Evolutionary conservation across 1,140 invertebrate genomes (phyloP).

Genomic region (Trypoxylus dichotomus): DNA sequence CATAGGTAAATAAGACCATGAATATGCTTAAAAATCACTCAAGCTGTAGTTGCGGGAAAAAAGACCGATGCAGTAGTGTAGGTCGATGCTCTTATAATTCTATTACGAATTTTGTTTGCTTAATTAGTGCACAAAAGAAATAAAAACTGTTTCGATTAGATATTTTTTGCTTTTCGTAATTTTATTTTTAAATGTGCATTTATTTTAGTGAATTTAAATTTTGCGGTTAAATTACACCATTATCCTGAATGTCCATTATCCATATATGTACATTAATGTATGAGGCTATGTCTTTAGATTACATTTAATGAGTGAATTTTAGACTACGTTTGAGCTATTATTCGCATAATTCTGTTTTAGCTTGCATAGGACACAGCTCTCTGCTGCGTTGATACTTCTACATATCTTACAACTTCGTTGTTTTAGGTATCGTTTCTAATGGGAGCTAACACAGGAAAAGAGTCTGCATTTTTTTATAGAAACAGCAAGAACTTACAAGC

Average conservation of each 20-base stretch:
- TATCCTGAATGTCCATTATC: background rate
- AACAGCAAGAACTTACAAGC: too few relatives aligned
- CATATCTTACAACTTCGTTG: too few relatives aligned
- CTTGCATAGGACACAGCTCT: too few relatives aligned
- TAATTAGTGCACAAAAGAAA: constrained; percentile 24
- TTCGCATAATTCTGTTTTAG: too few relatives aligned
- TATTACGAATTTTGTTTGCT: constrained; percentile 14
- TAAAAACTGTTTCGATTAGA: background rate
- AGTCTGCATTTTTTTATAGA: too few relatives aligned
- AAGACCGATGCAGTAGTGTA: constrained; percentile 2
- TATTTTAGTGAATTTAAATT: background rate
- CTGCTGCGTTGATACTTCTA: too few relatives aligned
- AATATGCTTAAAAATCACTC: background rate
- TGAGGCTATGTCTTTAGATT: background rate
- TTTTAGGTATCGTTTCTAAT: too few relatives aligned
- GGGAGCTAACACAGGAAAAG: too few relatives aligned
- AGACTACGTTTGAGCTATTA: background rate
- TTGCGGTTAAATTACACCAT: background rate
- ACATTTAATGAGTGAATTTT: background rate
- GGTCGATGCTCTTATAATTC: constrained; percentile 1
- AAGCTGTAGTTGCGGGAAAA: background rate
- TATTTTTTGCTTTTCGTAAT: background rate
- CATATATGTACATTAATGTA: background rate
- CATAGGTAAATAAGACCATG: background rate
- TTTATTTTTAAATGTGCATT: background rate